Percentiles rank a stretch among this genome's conserved stretches.
Evolutionary conservation across 2,888 invertebrate species (phyloP).

Genomic region (Sclerodermus sp.): DNA sequence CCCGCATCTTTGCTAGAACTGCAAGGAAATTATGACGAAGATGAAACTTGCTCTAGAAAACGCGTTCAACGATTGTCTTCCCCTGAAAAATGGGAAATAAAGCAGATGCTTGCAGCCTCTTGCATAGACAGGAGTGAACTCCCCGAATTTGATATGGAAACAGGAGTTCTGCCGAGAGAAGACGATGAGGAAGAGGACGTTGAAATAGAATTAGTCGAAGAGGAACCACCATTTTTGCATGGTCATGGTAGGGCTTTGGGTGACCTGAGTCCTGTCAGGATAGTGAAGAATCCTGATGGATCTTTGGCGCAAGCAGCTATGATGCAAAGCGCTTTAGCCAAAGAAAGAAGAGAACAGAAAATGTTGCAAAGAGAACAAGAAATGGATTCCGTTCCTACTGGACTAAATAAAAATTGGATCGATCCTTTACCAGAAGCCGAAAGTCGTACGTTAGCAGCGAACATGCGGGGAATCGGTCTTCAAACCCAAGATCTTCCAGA

Average conservation of each 20-base stretch:
- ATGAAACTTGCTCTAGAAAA: conserved; percentile 80
- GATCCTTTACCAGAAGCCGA: conserved; percentile 90
- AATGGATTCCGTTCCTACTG: conserved; percentile 81
- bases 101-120: conserved; percentile 67
- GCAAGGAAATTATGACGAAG: conserved; percentile 67
- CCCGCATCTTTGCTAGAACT: conserved; percentile 66
- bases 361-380: conserved; percentile 94
- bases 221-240: conserved; percentile 94
- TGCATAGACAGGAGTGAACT: conserved; percentile 75
- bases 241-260: conserved; percentile 90
- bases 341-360: conserved; percentile 94
- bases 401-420: conserved; percentile 91
- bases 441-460: conserved; percentile 71
- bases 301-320: conserved; percentile 98
- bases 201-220: conserved; percentile 97
- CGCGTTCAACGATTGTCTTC: conserved; percentile 90
- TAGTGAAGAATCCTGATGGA: conserved; percentile 99
- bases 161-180: conserved; percentile 86
- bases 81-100: conserved; percentile 97
- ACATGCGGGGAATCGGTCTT: conserved; percentile 81
- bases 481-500: conserved; percentile 92
- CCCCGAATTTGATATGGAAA: conserved; percentile 97
- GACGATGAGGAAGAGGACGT: conserved; percentile 96
- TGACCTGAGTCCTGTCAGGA: conserved; percentile 90
- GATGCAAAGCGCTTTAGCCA: conserved; percentile 98